phyloP scores from a whole-genome alignment of 2,888 invertebrate genomes.

The Limnephilus rhombicus region DNA sequence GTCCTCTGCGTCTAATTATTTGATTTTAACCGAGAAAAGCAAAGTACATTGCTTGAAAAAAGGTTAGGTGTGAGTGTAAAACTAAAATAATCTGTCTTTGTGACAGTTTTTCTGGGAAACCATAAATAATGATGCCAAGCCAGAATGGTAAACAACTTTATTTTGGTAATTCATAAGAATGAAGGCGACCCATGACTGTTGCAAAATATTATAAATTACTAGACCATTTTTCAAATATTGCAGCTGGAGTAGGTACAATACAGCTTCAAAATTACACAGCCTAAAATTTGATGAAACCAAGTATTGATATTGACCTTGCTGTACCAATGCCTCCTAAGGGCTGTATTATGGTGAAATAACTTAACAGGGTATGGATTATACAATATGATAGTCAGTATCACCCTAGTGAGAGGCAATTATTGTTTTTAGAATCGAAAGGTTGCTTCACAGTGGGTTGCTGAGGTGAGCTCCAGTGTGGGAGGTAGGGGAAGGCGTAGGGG shows the following conservation, averaged over 20 bases:
- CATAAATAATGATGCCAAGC: background rate
- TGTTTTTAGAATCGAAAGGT: too few species aligned
- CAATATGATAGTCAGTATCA: background rate
- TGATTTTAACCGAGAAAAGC: background rate
- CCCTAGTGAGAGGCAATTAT: background rate
- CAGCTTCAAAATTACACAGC: background rate
- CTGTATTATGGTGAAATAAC: background rate
- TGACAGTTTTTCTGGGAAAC: background rate
- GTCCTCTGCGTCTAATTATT: background rate
- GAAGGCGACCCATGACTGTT: background rate
- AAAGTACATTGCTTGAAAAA: background rate
- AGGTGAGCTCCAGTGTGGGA: too few species aligned
- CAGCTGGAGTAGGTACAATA: background rate
- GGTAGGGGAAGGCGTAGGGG: too few species aligned
- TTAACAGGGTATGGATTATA: background rate
- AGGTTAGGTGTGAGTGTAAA: background rate
- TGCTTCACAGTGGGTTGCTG: too few species aligned
- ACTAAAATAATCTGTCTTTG: background rate
- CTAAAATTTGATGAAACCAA: background rate
- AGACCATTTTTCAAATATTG: background rate
- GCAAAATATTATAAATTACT: background rate
- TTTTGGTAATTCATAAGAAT: background rate
- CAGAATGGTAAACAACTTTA: background rate
- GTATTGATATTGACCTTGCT: background rate
- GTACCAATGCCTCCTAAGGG: background rate